Percentiles rank a stretch among this genome's conserved stretches.
Evolutionary conservation across 2,797 vertebrate species (phyloP).

Genomic region (Sebastes diploproa): DNA sequence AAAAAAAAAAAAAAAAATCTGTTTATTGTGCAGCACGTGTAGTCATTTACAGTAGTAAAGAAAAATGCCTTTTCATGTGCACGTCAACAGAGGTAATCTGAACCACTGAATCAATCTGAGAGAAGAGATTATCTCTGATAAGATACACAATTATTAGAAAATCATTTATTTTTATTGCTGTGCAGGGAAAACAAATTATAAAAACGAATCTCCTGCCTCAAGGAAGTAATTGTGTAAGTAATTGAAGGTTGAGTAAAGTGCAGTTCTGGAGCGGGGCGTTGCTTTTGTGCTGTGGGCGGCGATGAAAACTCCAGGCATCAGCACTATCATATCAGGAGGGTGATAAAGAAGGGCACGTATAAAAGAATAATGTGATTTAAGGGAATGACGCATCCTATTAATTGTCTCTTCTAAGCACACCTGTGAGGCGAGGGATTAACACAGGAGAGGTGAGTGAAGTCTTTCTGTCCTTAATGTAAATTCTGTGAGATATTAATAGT

Average conservation of each 20-base stretch:
- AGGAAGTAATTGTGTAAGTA: conserved; percentile 29
- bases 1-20: background rate
- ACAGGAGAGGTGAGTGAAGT: conserved; percentile 54
- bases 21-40: background rate
- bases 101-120: background rate
- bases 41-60: background rate
- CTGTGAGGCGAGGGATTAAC: conserved; percentile 18
- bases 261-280: conserved; percentile 41
- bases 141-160: conserved; percentile 11
- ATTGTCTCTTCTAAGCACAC: conserved; percentile 31
- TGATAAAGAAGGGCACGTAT: conserved; percentile 66
- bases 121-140: background rate
- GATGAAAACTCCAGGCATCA: conserved; percentile 61
- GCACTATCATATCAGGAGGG: conserved; percentile 71
- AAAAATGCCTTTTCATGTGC: background rate
- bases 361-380: conserved; percentile 58
- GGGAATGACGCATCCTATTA: conserved; percentile 14
- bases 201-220: background rate
- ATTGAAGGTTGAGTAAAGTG: conserved; percentile 61
- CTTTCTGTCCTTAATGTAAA: background rate
- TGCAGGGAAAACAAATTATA: background rate
- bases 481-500: background rate
- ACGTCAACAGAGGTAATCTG: background rate
- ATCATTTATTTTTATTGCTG: background rate
- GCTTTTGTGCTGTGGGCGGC: conserved; percentile 30